These are phyloP conservation scores for Grammomys dolichurus DNA, from an alignment of 2,113 vertebrate species.

Conservation along the genomic window DNA sequence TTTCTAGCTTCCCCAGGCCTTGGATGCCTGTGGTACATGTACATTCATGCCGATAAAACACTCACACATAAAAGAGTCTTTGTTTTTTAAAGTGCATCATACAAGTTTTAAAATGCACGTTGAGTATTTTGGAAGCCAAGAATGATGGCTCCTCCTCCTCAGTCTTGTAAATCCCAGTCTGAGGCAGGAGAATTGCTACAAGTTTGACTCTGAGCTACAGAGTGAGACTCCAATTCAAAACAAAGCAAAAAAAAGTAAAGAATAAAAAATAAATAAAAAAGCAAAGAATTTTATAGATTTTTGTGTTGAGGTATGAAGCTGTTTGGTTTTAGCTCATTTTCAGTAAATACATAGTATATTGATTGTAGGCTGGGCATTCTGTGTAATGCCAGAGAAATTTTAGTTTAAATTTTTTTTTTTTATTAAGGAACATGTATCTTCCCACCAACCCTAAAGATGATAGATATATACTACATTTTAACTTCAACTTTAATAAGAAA, in stretches of 20 bases:
- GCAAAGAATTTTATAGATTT: not conserved
- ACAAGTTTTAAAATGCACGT: conserved; percentile 3
- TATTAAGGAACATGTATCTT: not conserved
- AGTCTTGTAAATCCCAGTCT: not conserved
- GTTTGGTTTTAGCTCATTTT: conserved; percentile 8
- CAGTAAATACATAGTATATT: not conserved
- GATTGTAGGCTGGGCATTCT: not conserved
- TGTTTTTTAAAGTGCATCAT: not conserved
- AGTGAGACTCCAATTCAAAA: not conserved
- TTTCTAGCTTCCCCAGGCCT: too few species aligned
- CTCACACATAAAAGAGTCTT: not conserved
- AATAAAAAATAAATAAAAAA: not conserved
- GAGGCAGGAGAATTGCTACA: not conserved
- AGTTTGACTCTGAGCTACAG: not conserved
- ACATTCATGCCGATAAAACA: not conserved
- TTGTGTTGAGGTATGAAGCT: not conserved
- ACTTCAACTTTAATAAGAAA: not conserved
- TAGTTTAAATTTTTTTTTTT: conserved; percentile 41
- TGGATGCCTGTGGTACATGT: not conserved
- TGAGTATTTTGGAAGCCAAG: not conserved
- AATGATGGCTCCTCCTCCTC: not conserved
- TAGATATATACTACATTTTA: conserved; percentile 30
- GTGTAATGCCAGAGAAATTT: conserved; percentile 8
- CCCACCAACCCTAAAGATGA: not conserved
- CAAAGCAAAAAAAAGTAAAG: not conserved